Evolutionary conservation across 2,888 invertebrate genomes (phyloP), one percentile per base, ranked within the genome.

Genomic region (Heliconius ethilla): DNA sequence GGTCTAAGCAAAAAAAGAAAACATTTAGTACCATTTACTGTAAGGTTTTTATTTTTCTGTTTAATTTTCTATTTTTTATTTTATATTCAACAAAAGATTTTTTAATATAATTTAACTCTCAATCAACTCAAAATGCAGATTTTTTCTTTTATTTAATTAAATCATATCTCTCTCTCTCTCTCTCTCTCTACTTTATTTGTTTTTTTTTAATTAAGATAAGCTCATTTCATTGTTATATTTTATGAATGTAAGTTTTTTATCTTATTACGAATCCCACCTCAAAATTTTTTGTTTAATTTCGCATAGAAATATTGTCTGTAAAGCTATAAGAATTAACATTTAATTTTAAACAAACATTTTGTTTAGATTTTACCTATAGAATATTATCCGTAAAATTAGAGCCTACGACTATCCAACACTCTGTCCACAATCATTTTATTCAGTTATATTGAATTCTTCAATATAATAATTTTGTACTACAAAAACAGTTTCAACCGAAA

Each of bases 401-500:
- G 22, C 5, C 22, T 1, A 37, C 9, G 11, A 67, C 33, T 66
- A 33, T 66, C 10, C 22, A 22, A 22, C 29, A 65, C 22, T 51
- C 0, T 3, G 11, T 37, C 6, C 13, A 67, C 22, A 6, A 25
- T 10, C 0, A 13, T 69, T 2, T 69, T 25, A 25, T 3, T 69
- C 3, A 27, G 27, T 18, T 18, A 15, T 25, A 25, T 69, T 3
- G 25, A 45, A 45, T 3, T 40, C 1, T 25, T 45, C n/a, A 13
- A 45, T 70, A 55, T 27, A 27, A 22, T 9, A 51, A 51, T 70
- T 51, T n/a, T 27, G 29, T 51, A 13, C 51, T 18, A 51, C 27
- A 55, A 33, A 33, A 55, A 70, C 69, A 55, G 22, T 70, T 55
- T 55, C 33, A 70, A 70, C 18, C 6, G 51, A 13, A 70, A 70